Evolutionary conservation across 2,888 invertebrate genomes (phyloP).

Genomic region (Hedya salicella): DNA sequence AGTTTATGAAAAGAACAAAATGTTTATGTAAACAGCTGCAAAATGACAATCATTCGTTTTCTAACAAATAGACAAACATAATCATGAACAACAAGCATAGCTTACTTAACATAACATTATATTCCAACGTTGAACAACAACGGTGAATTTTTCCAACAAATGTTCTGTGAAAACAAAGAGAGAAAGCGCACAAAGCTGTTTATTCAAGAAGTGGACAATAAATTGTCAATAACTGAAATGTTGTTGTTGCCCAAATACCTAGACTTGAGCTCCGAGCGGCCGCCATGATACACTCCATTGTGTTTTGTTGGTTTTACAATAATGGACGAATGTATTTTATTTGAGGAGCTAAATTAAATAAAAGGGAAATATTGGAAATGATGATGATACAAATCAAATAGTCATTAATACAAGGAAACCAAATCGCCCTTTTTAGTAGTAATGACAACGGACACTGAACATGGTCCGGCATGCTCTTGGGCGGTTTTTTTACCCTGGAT

Average conservation of each 20-base stretch:
- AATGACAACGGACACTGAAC: too few species aligned
- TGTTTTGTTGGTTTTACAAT: neutral
- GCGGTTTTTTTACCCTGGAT: too few species aligned
- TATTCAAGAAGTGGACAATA: constrained; percentile 26
- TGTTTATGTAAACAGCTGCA: too few species aligned
- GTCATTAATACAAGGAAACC: too few species aligned
- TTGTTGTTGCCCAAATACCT: constrained; percentile 16
- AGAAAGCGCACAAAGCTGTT: constrained; percentile 24
- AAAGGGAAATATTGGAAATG: neutral
- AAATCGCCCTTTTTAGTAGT: too few species aligned
- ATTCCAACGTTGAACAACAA: constrained; percentile 5
- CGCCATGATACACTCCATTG: constrained; percentile 1
- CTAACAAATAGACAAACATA: too few species aligned
- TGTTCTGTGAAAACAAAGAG: constrained; percentile 8
- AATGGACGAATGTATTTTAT: neutral
- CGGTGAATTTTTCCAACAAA: constrained; percentile 3
- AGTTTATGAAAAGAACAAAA: too few species aligned
- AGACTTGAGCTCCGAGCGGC: neutral
- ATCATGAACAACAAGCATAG: neutral
- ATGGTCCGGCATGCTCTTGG: too few species aligned
- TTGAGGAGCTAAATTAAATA: neutral
- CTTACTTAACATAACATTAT: neutral
- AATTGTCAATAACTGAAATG: constrained; percentile 29
- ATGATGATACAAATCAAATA: too few species aligned
- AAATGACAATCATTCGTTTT: too few species aligned